A percentile compares a stretch with the other conserved stretches of the same genome.
Conservation (phyloP, 1,140 invertebrate genomes). For the Bombus breviceps region DNA sequence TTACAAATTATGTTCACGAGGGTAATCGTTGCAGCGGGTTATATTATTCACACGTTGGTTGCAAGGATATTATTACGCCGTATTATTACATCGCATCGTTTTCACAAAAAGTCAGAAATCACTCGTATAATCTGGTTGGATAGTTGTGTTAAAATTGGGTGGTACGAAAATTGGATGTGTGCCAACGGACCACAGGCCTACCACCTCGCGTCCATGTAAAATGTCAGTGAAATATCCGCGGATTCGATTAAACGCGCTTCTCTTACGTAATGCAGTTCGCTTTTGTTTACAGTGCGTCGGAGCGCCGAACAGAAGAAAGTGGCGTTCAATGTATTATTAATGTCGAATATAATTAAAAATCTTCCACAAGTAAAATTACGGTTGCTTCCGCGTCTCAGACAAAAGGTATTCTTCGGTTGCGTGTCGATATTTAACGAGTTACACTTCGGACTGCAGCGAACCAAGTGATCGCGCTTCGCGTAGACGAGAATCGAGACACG, state of each 20-base stretch:
- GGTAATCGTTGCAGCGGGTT: not conserved
- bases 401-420: conserved; percentile 17
- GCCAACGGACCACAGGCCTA: not conserved
- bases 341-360: conserved; percentile 29
- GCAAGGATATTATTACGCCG: not conserved
- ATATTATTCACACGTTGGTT: not conserved
- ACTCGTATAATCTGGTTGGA: not conserved
- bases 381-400: conserved; percentile 23
- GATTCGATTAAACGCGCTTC: not conserved
- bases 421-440: conserved; percentile 40
- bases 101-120: not conserved
- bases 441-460: not conserved
- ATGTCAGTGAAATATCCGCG: not conserved
- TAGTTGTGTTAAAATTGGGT: not conserved
- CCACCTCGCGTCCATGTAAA: not conserved
- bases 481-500: too few species aligned
- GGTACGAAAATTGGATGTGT: not conserved
- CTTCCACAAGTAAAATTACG: conserved; percentile 35
- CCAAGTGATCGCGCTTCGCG: too few species aligned
- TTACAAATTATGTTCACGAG: not conserved
- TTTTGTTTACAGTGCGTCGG: conserved; percentile 31
- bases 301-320: conserved; percentile 8
- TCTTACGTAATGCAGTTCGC: conserved; percentile 16
- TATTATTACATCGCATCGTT: too few species aligned
- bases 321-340: conserved; percentile 43